Evolutionary conservation across 2,113 vertebrate genomes (phyloP), one percentile per base, ranked within the genome.

Genomic region (Uria aalge): DNA sequence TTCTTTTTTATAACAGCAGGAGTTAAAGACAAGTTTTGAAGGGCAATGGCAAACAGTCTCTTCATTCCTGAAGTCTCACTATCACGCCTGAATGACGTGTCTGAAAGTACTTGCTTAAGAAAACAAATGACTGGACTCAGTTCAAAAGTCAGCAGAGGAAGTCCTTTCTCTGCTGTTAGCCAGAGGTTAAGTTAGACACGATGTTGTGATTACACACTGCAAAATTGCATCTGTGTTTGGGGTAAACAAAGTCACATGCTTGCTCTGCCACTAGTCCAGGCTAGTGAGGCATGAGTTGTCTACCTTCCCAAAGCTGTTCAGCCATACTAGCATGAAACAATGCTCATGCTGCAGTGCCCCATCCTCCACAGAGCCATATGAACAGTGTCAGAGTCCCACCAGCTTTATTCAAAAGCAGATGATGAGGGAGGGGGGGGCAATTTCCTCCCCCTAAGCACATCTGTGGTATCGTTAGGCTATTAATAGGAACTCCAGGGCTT

Each of bases 21-120:
- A 69, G 32, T n/a, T 91, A 72, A 75, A n/a, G 40, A 26, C 14
- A 52, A 34, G 21, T 63, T 90, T 48, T 60, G 21, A 76, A 80
- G 32, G 52, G 45, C 52, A 27, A 9, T 34, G 62, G 29, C 52
- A 92, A 77, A 77, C 7, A 56, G 6, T 30, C 24, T 60, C 43
- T 55, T 89, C 64, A 48, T n/a, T 81, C 85, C 68, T 30, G 23
- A 67, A 95, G 21, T 40, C 75, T 69, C 9, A 7, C 48, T 30
- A 5, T 34, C 63, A 5, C 0, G 0, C 18, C 11, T 1, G 38
- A 69, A 50, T 32, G 63, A 41, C 1, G 0, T 20, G 56, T 34
- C 34, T 76, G 36, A 40, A 75, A 60, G 30, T 3, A 20, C 23
- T 72, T 16, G 0, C 72, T 68, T 56, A 76, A 72, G 77, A 82